Evolutionary conservation across 2,888 invertebrate genomes (phyloP), one percentile per base, ranked within the genome.

Genomic region (Dryobotodes eremita): DNA sequence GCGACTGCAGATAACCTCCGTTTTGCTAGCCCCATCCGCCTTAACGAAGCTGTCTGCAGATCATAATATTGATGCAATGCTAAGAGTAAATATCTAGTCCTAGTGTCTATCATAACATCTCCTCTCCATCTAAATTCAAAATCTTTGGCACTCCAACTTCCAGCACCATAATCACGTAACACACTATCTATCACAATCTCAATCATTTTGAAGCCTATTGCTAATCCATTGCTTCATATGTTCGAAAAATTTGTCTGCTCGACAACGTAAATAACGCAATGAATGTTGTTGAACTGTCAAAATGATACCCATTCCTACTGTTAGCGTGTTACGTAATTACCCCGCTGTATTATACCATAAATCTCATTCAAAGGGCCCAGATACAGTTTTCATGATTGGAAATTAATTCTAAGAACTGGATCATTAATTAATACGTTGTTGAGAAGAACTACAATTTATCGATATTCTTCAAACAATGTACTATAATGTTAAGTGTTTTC

Each of bases 401-500:
- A 77, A 53, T 66, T 10, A 59, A 31, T 48, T 66, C 31, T 31
- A 10, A 7, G 1, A 59, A 23, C 42, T 46, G 46, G 31, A 61
- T 48, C 23, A 31, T 31, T 46, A 73, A 17, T 53, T 46, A 75
- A 55, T 62, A 26, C 8, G 6, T 46, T 5, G 5, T 53, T 48
- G 53, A 26, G 13, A 82, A 82, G 26, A 75, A 55, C 26, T 48
- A 15, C 17, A 17, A 50, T 15, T 15, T 61, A 61, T 5, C 46
- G n/a, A 13, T 46, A 17, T 57, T 31, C 20, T 65, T 50, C 61
- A 68, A 62, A 68, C 53, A 53, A 59, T 59, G 26, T 36, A 31
- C 17, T 57, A 36, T 55, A 23, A 50, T 61, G 20, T 68, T 42
- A 15, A 46, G 42, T 75, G 42, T 83, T 83, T 75, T 61, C 15